phyloP scores from a whole-genome alignment of 2,113 vertebrate species.

The Acanthisitta chloris region DNA sequence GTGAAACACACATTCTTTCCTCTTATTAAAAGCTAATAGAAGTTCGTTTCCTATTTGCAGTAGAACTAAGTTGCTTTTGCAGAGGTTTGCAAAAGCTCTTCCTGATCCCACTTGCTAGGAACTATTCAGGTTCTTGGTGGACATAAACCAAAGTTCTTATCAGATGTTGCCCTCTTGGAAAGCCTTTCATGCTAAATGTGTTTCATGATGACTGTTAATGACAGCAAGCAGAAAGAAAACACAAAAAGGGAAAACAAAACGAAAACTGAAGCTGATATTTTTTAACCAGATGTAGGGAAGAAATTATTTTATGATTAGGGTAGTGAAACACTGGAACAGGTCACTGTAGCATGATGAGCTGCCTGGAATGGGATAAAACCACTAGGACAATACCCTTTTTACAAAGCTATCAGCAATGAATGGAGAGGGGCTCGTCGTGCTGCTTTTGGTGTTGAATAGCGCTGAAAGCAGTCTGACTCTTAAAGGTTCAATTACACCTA shows the following conservation, averaged over 20 bases:
- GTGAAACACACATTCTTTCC: not conserved
- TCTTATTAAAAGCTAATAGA: not conserved
- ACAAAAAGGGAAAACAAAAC: not conserved
- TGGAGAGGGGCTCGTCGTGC: not conserved
- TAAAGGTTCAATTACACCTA: not conserved
- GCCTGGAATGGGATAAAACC: not conserved
- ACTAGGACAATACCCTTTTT: not conserved
- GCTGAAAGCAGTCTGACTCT: not conserved
- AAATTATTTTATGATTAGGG: not conserved
- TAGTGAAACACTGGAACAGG: not conserved
- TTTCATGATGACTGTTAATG: not conserved
- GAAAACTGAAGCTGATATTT: not conserved
- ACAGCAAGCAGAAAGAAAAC: not conserved
- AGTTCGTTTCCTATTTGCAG: not conserved
- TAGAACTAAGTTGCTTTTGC: not conserved
- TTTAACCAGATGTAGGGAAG: not conserved
- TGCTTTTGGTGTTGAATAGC: not conserved
- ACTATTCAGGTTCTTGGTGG: not conserved
- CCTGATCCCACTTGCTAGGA: not conserved
- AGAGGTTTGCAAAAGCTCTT: not conserved
- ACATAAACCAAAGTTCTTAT: not conserved
- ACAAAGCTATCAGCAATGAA: not conserved
- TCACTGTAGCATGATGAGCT: not conserved
- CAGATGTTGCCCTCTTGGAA: not conserved
- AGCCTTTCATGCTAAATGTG: not conserved